Evolutionary conservation across 2,113 vertebrate species (phyloP).

Genomic region (Candoia aspera): DNA sequence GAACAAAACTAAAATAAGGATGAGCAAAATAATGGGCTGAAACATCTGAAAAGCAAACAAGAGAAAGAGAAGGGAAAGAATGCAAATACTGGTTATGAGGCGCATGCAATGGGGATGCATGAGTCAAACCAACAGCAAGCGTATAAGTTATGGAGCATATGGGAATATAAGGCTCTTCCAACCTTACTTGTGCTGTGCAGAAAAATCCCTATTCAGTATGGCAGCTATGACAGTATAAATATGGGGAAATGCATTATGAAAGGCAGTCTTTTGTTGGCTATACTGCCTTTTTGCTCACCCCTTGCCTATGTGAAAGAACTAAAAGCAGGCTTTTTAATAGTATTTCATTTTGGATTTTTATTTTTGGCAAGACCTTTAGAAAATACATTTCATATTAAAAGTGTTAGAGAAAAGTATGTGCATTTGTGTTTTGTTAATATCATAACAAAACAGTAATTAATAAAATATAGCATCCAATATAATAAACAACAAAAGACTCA

Average conservation of each 20-base stretch:
- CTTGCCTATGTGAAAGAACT: conserved; percentile 64
- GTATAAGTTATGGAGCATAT: conserved; percentile 79
- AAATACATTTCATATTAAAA: conserved; percentile 61
- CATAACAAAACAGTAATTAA: conserved; percentile 72
- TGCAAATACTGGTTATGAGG: conserved; percentile 92
- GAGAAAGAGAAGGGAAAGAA: conserved; percentile 80
- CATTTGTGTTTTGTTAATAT: conserved; percentile 37
- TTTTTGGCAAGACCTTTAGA: conserved; percentile 65
- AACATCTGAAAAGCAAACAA: conserved; percentile 88
- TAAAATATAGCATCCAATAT: conserved; percentile 65
- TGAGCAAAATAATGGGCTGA: conserved; percentile 91
- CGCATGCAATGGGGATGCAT: conserved; percentile 93
- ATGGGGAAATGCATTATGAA: conserved; percentile 67
- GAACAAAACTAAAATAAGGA: conserved; percentile 87
- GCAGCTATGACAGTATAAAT: conserved; percentile 66
- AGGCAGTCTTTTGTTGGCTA: conserved; percentile 69
- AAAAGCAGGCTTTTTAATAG: conserved; percentile 69
- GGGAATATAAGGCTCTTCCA: conserved; percentile 75
- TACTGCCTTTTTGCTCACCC: conserved; percentile 61
- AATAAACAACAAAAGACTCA: conserved; percentile 51
- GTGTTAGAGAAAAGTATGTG: conserved; percentile 33
- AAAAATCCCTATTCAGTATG: conserved; percentile 72
- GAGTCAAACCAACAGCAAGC: conserved; percentile 86
- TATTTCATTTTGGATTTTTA: conserved; percentile 58
- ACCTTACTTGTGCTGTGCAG: conserved; percentile 76